Base-by-base conservation (phyloP, 2,888 invertebrate species). In the Clivina fossor region DNA sequence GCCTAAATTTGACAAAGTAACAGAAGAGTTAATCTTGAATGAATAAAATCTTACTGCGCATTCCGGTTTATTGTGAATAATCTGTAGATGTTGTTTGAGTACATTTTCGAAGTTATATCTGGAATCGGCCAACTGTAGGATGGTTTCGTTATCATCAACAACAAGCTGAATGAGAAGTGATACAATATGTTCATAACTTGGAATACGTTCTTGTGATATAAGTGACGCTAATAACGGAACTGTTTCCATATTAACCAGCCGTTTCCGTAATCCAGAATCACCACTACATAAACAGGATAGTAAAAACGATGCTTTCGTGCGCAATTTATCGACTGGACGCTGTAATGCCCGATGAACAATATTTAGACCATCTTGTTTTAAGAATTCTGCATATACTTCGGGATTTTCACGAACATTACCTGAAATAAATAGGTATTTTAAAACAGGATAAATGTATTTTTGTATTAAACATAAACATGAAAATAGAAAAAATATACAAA, bases 171-270 rank as follows among this genome's bases (percentile, higher is more conserved):
- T 13, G 11, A 43, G 43, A 11, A 43, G 16, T n/a, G 11, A 13
- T 4, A 43, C 13, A 13, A 43, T 11, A 26, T 43, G 43, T 24
- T 43, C 43, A 26, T 43, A 28, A 9, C 43, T 43, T 8, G 15
- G 24, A 7, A 24, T 22, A 5, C 28, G 4, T 2, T 24, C 26
- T 15, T 43, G 11, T 5, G 43, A 3, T 7, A 43, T 26, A n/a
- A 43, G 26, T 2, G 15, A 11, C 2, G 20, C 26, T 9, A 43
- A 15, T 16, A 43, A 8, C 9, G 43, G 43, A 5, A 43, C 43
- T 7, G 28, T 28, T 2, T 26, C 24, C 26, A 26, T 43, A n/a
- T 22, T 18, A 4, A 43, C 24, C 26, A 43, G 15, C 13, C 16
- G 8, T 11, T 13, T 28, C 15, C 43, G 41, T 40, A 40, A 16